Evolutionary conservation across 2,888 invertebrate species (phyloP), one percentile per base, ranked within the genome.

Genomic region (Mechanitis mazaeus): DNA sequence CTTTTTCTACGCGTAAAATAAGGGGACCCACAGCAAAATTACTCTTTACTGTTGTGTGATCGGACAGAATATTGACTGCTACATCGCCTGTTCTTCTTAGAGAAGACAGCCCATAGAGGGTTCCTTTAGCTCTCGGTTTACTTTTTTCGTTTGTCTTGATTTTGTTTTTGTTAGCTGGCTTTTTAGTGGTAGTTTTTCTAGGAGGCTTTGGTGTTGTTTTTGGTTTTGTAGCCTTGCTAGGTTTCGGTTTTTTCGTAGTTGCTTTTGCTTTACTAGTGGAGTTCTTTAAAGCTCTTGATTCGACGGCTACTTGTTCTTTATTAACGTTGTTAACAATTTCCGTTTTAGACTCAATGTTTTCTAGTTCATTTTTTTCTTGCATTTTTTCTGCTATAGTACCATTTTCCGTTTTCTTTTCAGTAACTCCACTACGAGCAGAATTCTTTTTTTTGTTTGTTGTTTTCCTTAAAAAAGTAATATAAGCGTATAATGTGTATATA

Each of bases 1-100:
- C 94, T 83, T 94, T 94, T 78, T 95, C 94, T 0, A 95, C 96
- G 83, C 94, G 93, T 66, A 96, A 84, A 33, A 94, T 93, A 54
- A 96, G 83, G 0, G 96, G 96, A 57, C 96, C 96, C 63, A 96
- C 86, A 33, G 94, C 92, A 78, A 96, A 96, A 80, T 94, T 95
- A 60, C 95, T 95, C 76, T 94, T 95, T 53, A 96, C 94, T 59
- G 95, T 96, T 3, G 96, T 96, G 74, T 95, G 94, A 74, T 94
- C 93, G 58, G 93, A 91, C 93, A 94, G 93, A 80, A 95, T 94
- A 78, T 93, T 94, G 55, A 96, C 95, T 59, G 92, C 92, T 6
- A 96, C 96, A 76, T 96, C 95, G 50, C 95, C 96, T 56, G 93
- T 93, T 73, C 96, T 92, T 76, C 93, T 93, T 73, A 96, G 83